Conservation (phyloP, 2,113 vertebrate genomes). For the Sorex araneus region DNA sequence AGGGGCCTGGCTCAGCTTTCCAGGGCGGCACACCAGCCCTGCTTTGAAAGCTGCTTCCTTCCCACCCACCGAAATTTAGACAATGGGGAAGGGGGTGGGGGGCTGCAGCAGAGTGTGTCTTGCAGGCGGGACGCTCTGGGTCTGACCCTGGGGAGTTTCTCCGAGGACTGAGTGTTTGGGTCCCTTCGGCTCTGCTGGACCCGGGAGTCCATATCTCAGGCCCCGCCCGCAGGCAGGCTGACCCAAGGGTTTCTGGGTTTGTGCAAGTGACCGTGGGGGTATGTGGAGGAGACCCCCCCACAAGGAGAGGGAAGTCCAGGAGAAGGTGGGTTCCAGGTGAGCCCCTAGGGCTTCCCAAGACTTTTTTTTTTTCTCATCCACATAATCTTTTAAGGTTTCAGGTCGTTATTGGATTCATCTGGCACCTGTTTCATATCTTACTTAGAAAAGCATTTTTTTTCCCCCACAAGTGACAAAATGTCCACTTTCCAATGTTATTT, state of each 20-base stretch:
- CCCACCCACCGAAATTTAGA: not conserved
- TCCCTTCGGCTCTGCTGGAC: not conserved
- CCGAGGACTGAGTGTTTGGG: not conserved
- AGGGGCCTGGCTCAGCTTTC: not conserved
- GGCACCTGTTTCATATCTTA: not conserved
- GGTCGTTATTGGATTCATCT: not conserved
- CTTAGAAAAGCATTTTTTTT: slow-evolving; percentile 40
- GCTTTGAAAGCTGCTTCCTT: not conserved
- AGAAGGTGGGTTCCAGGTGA: too few relatives aligned
- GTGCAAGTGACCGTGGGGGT: too few relatives aligned
- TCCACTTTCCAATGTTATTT: not conserved
- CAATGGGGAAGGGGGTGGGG: not conserved
- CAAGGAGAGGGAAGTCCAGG: too few relatives aligned
- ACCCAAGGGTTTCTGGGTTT: not conserved
- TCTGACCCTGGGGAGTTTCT: not conserved
- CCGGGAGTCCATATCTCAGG: not conserved
- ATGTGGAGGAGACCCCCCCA: not conserved
- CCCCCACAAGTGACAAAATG: slow-evolving; percentile 26
- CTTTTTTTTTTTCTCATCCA: not conserved
- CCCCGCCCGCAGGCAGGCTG: not conserved
- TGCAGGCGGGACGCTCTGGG: too few relatives aligned
- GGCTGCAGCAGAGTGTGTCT: too few relatives aligned
- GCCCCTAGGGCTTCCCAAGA: too few relatives aligned
- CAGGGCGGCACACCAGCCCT: not conserved
- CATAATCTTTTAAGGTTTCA: not conserved